A percentile compares a stretch with the other conserved stretches of the same genome.
These are phyloP conservation scores for Mycalesis mineus DNA, from an alignment of 2,888 invertebrate species.

Conservation along the genomic window DNA sequence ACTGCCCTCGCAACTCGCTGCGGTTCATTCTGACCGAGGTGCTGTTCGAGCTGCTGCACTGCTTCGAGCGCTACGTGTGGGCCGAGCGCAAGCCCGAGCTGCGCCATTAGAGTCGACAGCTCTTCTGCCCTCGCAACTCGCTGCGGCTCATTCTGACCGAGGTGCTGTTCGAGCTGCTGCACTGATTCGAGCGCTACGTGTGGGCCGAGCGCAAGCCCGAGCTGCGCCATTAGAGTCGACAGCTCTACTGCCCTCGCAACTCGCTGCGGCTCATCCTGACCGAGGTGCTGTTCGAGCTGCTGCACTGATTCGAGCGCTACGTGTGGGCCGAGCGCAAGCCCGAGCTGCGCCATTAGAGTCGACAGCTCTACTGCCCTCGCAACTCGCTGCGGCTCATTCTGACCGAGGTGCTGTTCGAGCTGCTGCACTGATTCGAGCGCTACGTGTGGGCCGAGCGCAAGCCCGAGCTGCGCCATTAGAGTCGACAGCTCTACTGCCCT, in stretches of 20 bases:
- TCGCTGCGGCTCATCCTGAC: conserved; percentile 77
- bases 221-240: not conserved
- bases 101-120: not conserved
- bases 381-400: conserved; percentile 92
- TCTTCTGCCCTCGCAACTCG: conserved; percentile 46
- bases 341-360: conserved; percentile 73
- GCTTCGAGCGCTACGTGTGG: conserved; percentile 79
- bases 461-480: not conserved
- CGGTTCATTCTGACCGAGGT: conserved; percentile 97
- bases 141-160: conserved; percentile 96
- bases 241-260: conserved; percentile 81
- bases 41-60: conserved; percentile 88
- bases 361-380: conserved; percentile 91
- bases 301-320: conserved; percentile 95
- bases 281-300: conserved; percentile 91
- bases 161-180: conserved; percentile 90
- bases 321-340: conserved; percentile 80
- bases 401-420: conserved; percentile 94
- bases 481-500: conserved; percentile 83
- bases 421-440: conserved; percentile 85
- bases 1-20: conserved; percentile 96
- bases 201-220: not conserved
- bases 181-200: conserved; percentile 82
- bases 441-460: conserved; percentile 43
- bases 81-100: not conserved